Evolutionary conservation across 2,797 vertebrate genomes (phyloP), one percentile per base, ranked within the genome.

Genomic region (Chrysocyon brachyurus): DNA sequence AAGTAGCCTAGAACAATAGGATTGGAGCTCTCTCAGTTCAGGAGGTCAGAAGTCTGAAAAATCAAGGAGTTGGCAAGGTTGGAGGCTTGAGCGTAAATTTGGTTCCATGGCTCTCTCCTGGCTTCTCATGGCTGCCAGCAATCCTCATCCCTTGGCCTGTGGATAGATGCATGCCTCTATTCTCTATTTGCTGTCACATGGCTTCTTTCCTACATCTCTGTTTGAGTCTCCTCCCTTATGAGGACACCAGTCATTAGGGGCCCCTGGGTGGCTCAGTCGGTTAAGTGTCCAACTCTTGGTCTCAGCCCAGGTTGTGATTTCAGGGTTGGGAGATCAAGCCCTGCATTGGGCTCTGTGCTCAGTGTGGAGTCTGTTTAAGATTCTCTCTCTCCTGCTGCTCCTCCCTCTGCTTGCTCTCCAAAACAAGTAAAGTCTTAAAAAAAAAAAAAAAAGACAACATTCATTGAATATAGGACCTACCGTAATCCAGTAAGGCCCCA

Each of bases 131-230:
- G 73, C 15, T 28, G 36, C 75, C 46, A 24, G 40, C 21, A 11
- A 15, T 6, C 24, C 12, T 9, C 11, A 7, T 5, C 3, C 31
- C 33, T 26, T 21, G 12, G 31, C 19, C 14, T 3, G 16, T 21
- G 66, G 16, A 54, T 14, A 64, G 16, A 40, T 14, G 6, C 3
- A 3, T 24, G 24, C 1, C 9, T 63, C 26, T 12, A 24, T 16
- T 28, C 52, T 46, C 46, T 4, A 24, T 49, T 46, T 5, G 0
- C 1, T 14, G 40, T 52, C 3, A 6, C 0, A 0, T 22, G 33
- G 63, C 56, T 72, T 57, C 24, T n/a, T 36, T 9, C 28, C 46
- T 75, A 26, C 2, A 1, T 52, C 17, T 26, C 3, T 64, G 31
- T 31, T 57, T 6, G 64, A 66, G 16, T 63, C 61, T 63, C 61